These are phyloP conservation scores for Scaptomyza flava DNA, from an alignment of 2,888 invertebrate species.

Conservation along the genomic window DNA sequence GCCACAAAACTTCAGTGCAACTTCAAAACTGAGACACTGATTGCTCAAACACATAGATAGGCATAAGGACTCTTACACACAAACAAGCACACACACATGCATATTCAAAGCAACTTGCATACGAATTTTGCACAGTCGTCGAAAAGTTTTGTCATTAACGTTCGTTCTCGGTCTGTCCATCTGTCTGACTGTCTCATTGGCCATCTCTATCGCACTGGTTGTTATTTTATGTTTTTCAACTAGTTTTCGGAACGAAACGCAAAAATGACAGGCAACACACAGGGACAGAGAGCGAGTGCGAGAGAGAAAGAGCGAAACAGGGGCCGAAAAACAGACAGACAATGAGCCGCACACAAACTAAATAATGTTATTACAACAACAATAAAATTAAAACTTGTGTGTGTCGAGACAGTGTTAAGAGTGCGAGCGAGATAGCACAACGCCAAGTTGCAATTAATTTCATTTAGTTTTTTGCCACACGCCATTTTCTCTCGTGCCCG, in stretches of 20 bases:
- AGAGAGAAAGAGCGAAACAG: constrained; percentile 1
- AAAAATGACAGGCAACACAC: constrained; percentile 64
- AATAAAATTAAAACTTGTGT: constrained; percentile 74
- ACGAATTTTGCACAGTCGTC: constrained; percentile 68
- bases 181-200: constrained; percentile 23
- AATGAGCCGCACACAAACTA: constrained; percentile 58
- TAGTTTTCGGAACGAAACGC: constrained; percentile 65
- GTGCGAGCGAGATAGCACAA: constrained; percentile 44
- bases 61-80: constrained; percentile 23
- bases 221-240: constrained; percentile 65
- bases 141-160: constrained; percentile 79
- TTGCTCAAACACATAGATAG: constrained; percentile 59
- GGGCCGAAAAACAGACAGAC: constrained; percentile 45
- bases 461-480: constrained; percentile 76
- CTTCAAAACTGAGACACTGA: constrained; percentile 67
- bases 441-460: constrained; percentile 77
- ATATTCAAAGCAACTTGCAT: constrained; percentile 55
- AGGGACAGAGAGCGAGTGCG: background rate
- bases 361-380: constrained; percentile 77
- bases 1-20: constrained; percentile 69
- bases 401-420: background rate
- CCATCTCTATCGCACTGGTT: constrained; percentile 33
- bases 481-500: constrained; percentile 51
- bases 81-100: constrained; percentile 29
- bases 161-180: constrained; percentile 48